A percentile compares a stretch with the other conserved stretches of the same genome.
Conservation (phyloP, 2,113 vertebrate genomes). For the Tricholaema leucomelas region DNA sequence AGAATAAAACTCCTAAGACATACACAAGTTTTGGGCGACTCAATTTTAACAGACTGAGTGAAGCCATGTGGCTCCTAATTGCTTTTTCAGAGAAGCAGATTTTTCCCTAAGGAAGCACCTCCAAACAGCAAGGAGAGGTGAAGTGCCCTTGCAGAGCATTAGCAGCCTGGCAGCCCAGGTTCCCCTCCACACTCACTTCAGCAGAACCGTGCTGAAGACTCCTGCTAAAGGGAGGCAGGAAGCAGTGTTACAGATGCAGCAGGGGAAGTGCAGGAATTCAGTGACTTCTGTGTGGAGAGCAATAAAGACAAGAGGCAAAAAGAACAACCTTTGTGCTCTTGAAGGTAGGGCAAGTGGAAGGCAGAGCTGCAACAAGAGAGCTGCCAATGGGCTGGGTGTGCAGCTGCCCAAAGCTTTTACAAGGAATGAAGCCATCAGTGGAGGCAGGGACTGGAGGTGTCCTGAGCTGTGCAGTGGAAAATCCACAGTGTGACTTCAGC, state of each 20-base stretch:
- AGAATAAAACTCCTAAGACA: no score
- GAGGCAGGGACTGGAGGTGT: neutral
- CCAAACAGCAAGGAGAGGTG: neutral
- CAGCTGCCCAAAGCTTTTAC: neutral
- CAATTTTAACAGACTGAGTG: no score
- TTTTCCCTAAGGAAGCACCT: slow-evolving; percentile 4
- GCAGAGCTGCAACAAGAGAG: neutral
- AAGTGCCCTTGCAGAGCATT: neutral
- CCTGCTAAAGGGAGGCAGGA: neutral
- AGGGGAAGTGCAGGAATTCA: neutral
- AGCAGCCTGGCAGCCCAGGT: neutral
- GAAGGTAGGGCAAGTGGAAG: slow-evolving; percentile 1
- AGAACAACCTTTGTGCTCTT: neutral
- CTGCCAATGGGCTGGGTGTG: neutral
- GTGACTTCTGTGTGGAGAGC: neutral
- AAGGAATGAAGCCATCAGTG: neutral
- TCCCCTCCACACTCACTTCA: neutral
- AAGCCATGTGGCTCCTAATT: slow-evolving; percentile 2
- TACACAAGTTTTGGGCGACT: no score
- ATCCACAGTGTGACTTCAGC: neutral
- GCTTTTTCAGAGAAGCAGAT: neutral
- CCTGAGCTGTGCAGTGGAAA: neutral
- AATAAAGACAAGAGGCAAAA: neutral
- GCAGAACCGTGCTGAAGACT: neutral
- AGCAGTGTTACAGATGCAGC: neutral